Conservation (phyloP, 2,888 invertebrate species). For the Aphodius granarius region DNA sequence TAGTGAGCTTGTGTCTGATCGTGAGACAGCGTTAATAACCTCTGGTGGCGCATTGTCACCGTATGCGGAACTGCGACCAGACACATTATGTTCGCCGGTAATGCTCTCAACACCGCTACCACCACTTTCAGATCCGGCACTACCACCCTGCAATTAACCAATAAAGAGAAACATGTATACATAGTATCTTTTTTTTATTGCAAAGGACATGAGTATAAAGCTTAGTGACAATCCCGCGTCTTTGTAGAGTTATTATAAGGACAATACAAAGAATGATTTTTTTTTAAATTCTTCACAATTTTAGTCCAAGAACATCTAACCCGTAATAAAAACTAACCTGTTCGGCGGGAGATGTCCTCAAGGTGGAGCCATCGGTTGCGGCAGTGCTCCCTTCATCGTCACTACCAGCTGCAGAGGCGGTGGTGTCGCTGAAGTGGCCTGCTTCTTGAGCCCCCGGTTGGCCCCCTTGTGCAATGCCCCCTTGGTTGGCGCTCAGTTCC, state of each 20-base stretch:
- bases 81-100: conserved; percentile 80
- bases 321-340: conserved; percentile 54
- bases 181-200: background rate
- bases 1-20: conserved; percentile 62
- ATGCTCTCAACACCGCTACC: conserved; percentile 92
- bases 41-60: conserved; percentile 71
- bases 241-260: no score
- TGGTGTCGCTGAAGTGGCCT: conserved; percentile 76
- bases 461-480: conserved; percentile 31
- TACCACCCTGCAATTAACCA: conserved; percentile 44
- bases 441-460: conserved; percentile 53
- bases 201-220: background rate
- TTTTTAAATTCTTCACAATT: background rate
- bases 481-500: background rate
- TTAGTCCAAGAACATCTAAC: background rate
- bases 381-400: conserved; percentile 96
- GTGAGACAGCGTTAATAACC: conserved; percentile 54
- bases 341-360: conserved; percentile 82
- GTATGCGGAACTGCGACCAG: conserved; percentile 92
- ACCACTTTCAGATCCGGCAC: conserved; percentile 82
- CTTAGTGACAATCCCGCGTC: background rate
- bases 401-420: conserved; percentile 85
- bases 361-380: conserved; percentile 91
- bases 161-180: conserved; percentile 10
- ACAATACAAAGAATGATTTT: no score